Conservation (phyloP, 2,113 vertebrate genomes). For the Otus sunia region DNA sequence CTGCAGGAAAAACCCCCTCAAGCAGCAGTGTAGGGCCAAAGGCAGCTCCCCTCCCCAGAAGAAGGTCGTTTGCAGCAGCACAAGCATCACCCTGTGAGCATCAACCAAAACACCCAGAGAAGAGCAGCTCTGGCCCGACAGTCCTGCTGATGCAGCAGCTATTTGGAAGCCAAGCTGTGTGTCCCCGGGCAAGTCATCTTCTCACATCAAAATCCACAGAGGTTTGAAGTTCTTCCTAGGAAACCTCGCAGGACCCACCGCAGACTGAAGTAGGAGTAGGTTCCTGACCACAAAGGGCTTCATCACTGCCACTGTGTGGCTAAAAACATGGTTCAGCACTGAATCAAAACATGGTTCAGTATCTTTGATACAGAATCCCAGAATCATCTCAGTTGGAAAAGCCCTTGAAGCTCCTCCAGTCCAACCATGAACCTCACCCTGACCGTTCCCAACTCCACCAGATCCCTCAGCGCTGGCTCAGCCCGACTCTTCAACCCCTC, state of each 20-base stretch:
- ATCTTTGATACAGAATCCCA: background rate
- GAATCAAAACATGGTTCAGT: accelerated
- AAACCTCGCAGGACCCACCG: background rate
- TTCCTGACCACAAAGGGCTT: background rate
- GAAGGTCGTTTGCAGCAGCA: background rate
- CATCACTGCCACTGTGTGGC: background rate
- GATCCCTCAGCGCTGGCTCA: too few species aligned
- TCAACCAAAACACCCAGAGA: background rate
- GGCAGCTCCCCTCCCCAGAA: background rate
- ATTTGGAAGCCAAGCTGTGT: background rate
- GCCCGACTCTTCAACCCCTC: too few species aligned
- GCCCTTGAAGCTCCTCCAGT: too few species aligned
- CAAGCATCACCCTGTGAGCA: background rate
- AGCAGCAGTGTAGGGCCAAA: accelerated
- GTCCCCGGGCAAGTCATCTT: accelerated
- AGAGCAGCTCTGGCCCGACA: background rate
- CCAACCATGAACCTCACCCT: too few species aligned
- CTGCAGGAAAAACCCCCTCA: background rate
- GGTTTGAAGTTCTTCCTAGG: background rate
- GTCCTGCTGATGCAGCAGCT: too few species aligned
- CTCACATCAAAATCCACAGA: background rate
- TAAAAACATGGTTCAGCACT: accelerated
- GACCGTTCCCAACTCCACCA: too few species aligned
- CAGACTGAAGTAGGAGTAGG: background rate
- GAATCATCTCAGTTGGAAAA: too few species aligned